Percentiles rank a stretch among this genome's conserved stretches.
These are phyloP conservation scores for pig (Sus scrofa) DNA, from an alignment of 2,113 vertebrate genomes.

Conservation along the genomic window T2T-Sscrofa CM000829.6:71765001-71765500, in stretches of 20 bases:
- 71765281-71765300: not conserved
- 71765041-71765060: not conserved
- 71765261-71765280: not conserved
- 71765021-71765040: not conserved
- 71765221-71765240: constrained; percentile 92
- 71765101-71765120: constrained; percentile 86
- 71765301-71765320: not conserved
- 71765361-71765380: not conserved
- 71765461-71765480: constrained; percentile 67
- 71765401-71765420: not conserved
- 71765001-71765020: rapidly evolving
- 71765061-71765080: not conserved
- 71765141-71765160: constrained; percentile 93
- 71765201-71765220: constrained; percentile 92
- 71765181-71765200: constrained; percentile 81
- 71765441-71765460: not conserved
- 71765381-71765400: not conserved
- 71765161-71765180: constrained; percentile 90
- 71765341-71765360: too few relatives aligned
- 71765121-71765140: constrained; percentile 92
- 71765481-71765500: constrained; percentile 85
- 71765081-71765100: too few relatives aligned
- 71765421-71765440: rapidly evolving
- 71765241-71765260: not conserved
- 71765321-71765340: not conserved